Base-by-base conservation (phyloP, 2,113 vertebrate species). In the Gopherus evgoodei region DNA sequence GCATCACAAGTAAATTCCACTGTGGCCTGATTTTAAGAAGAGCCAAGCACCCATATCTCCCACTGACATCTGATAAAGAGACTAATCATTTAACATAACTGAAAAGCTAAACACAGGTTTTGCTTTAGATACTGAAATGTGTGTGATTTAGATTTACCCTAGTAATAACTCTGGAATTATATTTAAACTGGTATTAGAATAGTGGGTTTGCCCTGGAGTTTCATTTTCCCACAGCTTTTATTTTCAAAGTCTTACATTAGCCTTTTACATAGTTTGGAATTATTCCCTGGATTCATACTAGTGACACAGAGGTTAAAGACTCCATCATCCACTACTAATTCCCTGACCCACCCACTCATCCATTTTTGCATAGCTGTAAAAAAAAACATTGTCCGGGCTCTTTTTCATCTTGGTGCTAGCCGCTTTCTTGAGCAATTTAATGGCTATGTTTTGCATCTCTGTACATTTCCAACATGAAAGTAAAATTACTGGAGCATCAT, bases 381-480 rank as follows among this genome's bases (percentile, higher is more conserved):
- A 79, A 86, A 83, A 91, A 86, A 91, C 88, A 90, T 81, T 86
- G 90, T 76, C 85, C 90, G 35, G 79, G 84, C 3, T 97, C 86
- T 13, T 86, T 89, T 94, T 87, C 89, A 49, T 84, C 72, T 6
- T 90, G 0, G 0, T 72, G 53, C 78, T 86, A 88, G 35, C 54
- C 83, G 83, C 1, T 5, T 88, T 96, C 69, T 93, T 92, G 84
- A 53, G 86, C 44, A 86, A 21, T 93, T 95, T 84, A 82, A 75
- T 75, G 78, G 75, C 27, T 38, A 56, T 22, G 25, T 86, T 44
- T 80, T 93, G 35, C 81, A 89, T 79, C 80, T 91, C 53, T 69
- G 79, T 57, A 84, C 8, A 76, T 95, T 97, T 93, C 81, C 85
- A 94, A 16, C 53, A 72, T 83, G 59, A 83, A 94, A 93, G 69